Conservation (phyloP, 1,140 invertebrate genomes). For the Brevipalpus yothersi region DNA sequence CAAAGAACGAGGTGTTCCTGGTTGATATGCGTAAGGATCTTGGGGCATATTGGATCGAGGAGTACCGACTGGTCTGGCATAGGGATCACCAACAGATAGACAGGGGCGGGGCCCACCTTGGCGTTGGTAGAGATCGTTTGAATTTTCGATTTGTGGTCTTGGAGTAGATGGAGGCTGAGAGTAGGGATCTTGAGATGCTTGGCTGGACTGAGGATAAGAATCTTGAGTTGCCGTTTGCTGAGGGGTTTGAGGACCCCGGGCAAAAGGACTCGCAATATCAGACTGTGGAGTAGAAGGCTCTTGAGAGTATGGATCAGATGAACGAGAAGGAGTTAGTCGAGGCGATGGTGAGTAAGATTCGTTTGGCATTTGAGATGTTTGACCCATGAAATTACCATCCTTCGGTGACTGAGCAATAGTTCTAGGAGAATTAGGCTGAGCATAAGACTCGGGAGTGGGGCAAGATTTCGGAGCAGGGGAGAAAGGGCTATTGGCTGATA, state of each 20-base stretch:
- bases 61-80: constrained; percentile 15
- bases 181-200: constrained; percentile 19
- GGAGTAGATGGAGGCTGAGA: constrained; percentile 21
- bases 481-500: not conserved
- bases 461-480: not conserved
- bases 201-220: not conserved
- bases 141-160: constrained; percentile 1
- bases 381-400: not conserved
- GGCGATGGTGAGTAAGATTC: not conserved
- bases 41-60: constrained; percentile 9
- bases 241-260: not conserved
- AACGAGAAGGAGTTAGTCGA: not conserved
- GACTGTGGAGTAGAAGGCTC: constrained; percentile 3
- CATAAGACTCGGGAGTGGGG: not conserved
- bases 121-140: not conserved
- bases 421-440: not conserved
- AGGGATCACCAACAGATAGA: constrained; percentile 9
- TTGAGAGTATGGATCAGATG: constrained; percentile 1
- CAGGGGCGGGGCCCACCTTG: constrained; percentile 10
- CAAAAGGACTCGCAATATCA: not conserved
- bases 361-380: not conserved
- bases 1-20: not conserved
- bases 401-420: not conserved
- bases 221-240: not conserved
- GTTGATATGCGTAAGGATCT: constrained; percentile 12